Evolutionary conservation across 2,797 vertebrate genomes (phyloP), one percentile per base, ranked within the genome.

Genomic region (Stomatorhinus walkeri): DNA sequence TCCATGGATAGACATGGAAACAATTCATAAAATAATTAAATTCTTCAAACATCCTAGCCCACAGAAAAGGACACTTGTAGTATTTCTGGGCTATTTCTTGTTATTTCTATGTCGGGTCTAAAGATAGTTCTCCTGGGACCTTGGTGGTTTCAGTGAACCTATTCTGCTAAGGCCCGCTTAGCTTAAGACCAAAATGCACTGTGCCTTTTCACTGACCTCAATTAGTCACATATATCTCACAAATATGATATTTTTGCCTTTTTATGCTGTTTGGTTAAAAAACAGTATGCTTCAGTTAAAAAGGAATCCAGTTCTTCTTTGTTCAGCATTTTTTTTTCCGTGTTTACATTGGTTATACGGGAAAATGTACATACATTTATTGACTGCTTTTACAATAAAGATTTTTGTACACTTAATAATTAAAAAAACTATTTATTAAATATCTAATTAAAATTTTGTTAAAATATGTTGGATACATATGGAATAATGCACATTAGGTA

Each of bases 21-120:
- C 72, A 79, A 79, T 79, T 79, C 72, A 79, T 79, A 79, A 79
- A 79, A 79, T 79, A 79, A 79, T 79, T 79, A 43, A n/a, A 79
- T 79, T 19, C 36, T 79, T 79, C 40, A 79, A 79, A 43, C 72
- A 79, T 79, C 72, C 72, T 40, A 79, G 72, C 2, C 72, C 72
- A 87, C 36, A 87, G 85, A 87, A 52, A 87, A 87, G 22, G 4
- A 32, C 16, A 54, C 16, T 43, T 79, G 72, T 79, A 7, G 7
- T 79, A 46, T 79, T 79, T 79, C 72, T 79, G 72, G 36, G 4
- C 46, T 36, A 36, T 79, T 79, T 43, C 36, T 40, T 79, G 36
- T 79, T 79, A 43, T 79, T 79, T 79, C 72, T 43, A 40, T 19
- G 72, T 43, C 40, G 16, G 32, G 40, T 46, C 64, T 72, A 36